These are phyloP conservation scores for Salvator merianae DNA, from an alignment of 2,113 vertebrate genomes.

Conservation along the genomic window DNA sequence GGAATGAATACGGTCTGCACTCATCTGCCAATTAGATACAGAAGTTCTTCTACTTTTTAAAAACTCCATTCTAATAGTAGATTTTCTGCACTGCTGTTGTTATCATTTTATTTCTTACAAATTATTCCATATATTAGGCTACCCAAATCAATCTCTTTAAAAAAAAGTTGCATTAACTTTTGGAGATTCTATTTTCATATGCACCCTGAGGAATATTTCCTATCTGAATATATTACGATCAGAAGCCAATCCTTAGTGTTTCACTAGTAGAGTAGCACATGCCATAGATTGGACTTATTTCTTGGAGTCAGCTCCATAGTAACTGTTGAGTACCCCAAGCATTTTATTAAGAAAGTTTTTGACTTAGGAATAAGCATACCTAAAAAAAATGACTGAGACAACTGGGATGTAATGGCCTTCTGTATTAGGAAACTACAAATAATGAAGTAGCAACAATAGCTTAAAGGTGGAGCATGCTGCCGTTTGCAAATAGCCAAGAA, in stretches of 20 bases:
- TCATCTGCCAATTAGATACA: slow-evolving; percentile 65
- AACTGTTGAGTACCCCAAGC: slow-evolving; percentile 11
- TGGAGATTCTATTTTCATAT: slow-evolving; percentile 61
- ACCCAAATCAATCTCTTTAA: slow-evolving; percentile 47
- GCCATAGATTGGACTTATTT: slow-evolving; percentile 39
- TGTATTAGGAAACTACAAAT: background rate
- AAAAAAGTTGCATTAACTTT: slow-evolving; percentile 56
- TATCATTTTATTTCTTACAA: slow-evolving; percentile 58
- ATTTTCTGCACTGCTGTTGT: slow-evolving; percentile 62
- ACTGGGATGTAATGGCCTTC: background rate
- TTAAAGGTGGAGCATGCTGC: background rate
- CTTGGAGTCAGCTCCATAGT: slow-evolving; percentile 30
- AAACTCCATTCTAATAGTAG: slow-evolving; percentile 32
- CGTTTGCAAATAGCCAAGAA: too few species aligned
- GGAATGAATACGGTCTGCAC: slow-evolving; percentile 49
- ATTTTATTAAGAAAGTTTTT: slow-evolving; percentile 16
- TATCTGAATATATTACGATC: slow-evolving; percentile 70
- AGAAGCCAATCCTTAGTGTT: slow-evolving; percentile 41
- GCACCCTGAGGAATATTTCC: slow-evolving; percentile 54
- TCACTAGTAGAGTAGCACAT: slow-evolving; percentile 39
- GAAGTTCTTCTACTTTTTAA: slow-evolving; percentile 39
- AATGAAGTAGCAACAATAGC: background rate
- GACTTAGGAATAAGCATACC: too few species aligned
- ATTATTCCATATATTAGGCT: slow-evolving; percentile 62
- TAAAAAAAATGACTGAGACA: background rate